Base-by-base conservation (phyloP, 2,113 vertebrate species). In the Podarcis muralis region DNA sequence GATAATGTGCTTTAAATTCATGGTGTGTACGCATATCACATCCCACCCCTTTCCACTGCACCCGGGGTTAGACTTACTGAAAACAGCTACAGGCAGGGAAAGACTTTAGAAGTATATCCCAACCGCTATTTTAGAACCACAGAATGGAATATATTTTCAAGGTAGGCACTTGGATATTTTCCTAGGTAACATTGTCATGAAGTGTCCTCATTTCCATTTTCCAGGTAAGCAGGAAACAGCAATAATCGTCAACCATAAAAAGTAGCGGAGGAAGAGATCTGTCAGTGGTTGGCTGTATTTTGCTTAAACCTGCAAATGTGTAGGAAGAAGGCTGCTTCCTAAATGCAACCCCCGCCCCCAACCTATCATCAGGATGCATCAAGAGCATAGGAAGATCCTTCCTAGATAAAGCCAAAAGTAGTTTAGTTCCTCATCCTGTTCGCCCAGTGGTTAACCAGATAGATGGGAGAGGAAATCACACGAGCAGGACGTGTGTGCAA, bases 221-320 rank as follows among this genome's bases (percentile, higher is more conserved):
- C 74, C 93, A 68, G 74, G 94, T 92, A 86, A 94, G 89, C 72
- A 83, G 84, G 72, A 71, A 94, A 91, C 82, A 93, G 59, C 57
- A 92, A 83, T 83, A 90, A 79, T 74, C 83, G 84, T 77, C 57
- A 30, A 71, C 85, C 48, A 79, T 83, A 68, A 53, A 84, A 90
- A 37, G 27, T 35, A 72, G 69, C 25, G 32, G 6, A 86, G 65
- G 84, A 90, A 57, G 80, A 86, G 75, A 72, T 86, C 84, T 86
- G 88, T 62, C 22, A 1, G 87, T 90, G 85, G 69, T 20, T 40
- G 89, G 88, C 43, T 81, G 77, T 48, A 57, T 48, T 83, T 87
- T 93, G 66, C 88, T 91, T 74, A 81, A 83, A 83, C 71, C 85
- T 86, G 86, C 6, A n/a, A 40, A 22, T 48, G 74, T 76, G 32